These are phyloP conservation scores for Thunnus albacares DNA, from an alignment of 2,797 vertebrate species.

Conservation along the genomic window DNA sequence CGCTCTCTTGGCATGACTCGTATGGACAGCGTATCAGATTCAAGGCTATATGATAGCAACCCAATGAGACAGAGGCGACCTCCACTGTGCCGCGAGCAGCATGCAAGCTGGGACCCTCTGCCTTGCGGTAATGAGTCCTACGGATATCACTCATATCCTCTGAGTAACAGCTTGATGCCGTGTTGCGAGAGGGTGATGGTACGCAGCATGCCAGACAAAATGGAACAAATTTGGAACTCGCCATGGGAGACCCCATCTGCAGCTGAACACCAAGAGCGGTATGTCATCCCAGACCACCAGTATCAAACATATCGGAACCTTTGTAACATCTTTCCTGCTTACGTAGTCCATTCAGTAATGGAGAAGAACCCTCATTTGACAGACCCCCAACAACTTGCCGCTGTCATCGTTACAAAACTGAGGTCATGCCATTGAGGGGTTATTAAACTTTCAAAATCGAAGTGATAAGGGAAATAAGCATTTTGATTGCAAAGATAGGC, in stretches of 20 bases:
- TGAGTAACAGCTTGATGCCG: constrained; percentile 95
- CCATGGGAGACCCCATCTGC: constrained; percentile 91
- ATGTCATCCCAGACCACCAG: constrained; percentile 95
- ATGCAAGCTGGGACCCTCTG: constrained; percentile 98
- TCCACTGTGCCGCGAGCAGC: constrained; percentile 98
- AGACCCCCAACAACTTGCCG: constrained; percentile 97
- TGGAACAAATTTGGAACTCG: constrained; percentile 98
- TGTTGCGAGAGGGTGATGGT: constrained; percentile 98
- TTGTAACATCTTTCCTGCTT: constrained; percentile 98
- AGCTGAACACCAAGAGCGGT: constrained; percentile 91
- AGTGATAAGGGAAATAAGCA: constrained; percentile 27
- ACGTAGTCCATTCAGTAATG: constrained; percentile 97
- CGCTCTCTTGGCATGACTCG: constrained; percentile 98
- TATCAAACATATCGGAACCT: constrained; percentile 99
- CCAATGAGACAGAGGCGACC: constrained; percentile 94
- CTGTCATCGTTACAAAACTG: constrained; percentile 96
- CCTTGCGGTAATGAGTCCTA: constrained; percentile 93
- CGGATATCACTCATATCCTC: constrained; percentile 92
- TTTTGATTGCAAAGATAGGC: constrained; percentile 63
- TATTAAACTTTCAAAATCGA: constrained; percentile 29
- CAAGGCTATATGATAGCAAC: constrained; percentile 96
- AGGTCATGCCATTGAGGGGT: constrained; percentile 88
- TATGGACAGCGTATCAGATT: constrained; percentile 99
- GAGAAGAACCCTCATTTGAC: constrained; percentile 98
- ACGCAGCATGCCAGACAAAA: constrained; percentile 98